Base-by-base conservation (phyloP, 2,113 vertebrate species). In the Delphinus delphis region DNA sequence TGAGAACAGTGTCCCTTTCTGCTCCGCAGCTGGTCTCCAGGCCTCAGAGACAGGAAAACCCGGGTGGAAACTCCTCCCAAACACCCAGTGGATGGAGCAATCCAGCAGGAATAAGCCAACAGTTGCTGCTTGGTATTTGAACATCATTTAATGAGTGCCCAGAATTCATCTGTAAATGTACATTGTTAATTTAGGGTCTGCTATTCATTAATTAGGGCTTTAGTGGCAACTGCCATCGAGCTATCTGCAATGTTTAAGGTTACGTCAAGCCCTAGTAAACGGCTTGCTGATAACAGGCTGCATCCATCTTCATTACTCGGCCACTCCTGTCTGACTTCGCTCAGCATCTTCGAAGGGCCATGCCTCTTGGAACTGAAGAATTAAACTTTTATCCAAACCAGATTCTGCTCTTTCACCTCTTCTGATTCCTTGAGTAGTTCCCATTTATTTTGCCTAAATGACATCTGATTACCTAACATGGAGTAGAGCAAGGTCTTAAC, bases 251-350 rank as follows among this genome's bases (percentile, higher is more conserved):
- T 99, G 99, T 99, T 99, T 99, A 99, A 99, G 99, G 99, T 99
- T 99, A 99, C 99, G 99, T 99, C 99, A 99, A 99, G 99, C 99
- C 98, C 98, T 98, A 98, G 99, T 99, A 99, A 99, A 99, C 99
- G 99, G 99, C 98, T 99, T 99, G 98, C 99, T 99, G 99, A 99
- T 99, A 99, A 99, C 99, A 99, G 99, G 99, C 99, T 97, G 98
- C 99, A 99, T 99, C 99, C 99, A 99, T 99, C 99, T 99, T 99
- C 99, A 99, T 99, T 99, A 99, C 98, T 99, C 98, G 98, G 98
- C 99, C 99, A 98, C 99, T 99, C 99, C 99, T 99, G 99, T 99
- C 99, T 98, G 98, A 98, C 98, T 99, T 98, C 97, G 98, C 99
- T 99, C 98, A 98, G 98, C 99, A 99, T 99, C 99, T 98, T 99